Base-by-base conservation (phyloP, 2,797 vertebrate genomes). In the Pangasius mekongensis region DNA sequence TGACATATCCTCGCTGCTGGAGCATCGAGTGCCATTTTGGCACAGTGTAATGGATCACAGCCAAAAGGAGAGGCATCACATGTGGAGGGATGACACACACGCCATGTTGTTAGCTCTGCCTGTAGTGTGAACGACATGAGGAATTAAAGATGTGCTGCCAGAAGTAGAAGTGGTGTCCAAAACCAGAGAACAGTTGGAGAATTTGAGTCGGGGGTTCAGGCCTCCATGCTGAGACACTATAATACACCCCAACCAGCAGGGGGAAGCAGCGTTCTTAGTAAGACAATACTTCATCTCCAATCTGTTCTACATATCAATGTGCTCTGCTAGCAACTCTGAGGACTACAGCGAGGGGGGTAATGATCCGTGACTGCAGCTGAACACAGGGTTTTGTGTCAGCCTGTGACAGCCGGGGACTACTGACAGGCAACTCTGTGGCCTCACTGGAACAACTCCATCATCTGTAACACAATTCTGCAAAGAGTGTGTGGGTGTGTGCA, bases 271-370 rank as follows among this genome's bases (percentile, higher is more conserved):
- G 93, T 92, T 90, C 94, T 73, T 86, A 92, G 91, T 54, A 88
- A 90, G 93, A 89, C 87, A 86, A 93, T 36, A 67, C 90, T 91
- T 92, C 93, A 93, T 93, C 69, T 90, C 93, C 89, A 90, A 94
- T 91, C 91, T 86, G 90, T 91, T 93, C 91, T 91, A 96, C 96
- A 96, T 97, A 97, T 96, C 95, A 96, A 93, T 93, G 92, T 89
- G 85, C 58, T 18, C 90, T 77, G 87, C 69, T 86, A 74, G 67
- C 84, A 36, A 54, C 90, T 93, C 87, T 82, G 93, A 66, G 66
- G 86, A 93, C 88, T 91, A 91, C 91, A 90, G 20, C 90, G 76
- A 49, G 90, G 92, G 87, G 89, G 81, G 92, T 95, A 95, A 96
- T 95, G 94, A 96, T 95, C 94, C 94, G 89, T 91, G 91, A 92